Percentiles rank a stretch among this genome's conserved stretches.
phyloP scores from a whole-genome alignment of 2,113 vertebrate species.

The Falcunculus frontatus region DNA sequence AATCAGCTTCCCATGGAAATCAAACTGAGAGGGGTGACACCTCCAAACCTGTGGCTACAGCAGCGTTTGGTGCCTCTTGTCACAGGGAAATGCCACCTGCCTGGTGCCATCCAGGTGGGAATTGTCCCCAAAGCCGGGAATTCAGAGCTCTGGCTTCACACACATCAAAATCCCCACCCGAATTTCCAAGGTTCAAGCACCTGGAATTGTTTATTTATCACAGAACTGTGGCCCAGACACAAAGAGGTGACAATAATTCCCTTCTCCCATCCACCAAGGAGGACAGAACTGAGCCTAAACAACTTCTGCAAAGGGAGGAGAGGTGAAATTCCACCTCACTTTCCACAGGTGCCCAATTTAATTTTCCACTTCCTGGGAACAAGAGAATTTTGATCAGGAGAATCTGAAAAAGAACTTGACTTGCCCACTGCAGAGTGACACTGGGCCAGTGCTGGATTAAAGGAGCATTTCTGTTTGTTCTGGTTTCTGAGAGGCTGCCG shows the following conservation, averaged over 20 bases:
- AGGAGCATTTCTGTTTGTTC: not conserved
- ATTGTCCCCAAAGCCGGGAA: not conserved
- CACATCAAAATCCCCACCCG: not conserved
- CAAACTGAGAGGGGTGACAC: not conserved
- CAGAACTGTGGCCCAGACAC: not conserved
- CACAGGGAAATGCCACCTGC: not conserved
- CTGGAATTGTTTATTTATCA: not conserved
- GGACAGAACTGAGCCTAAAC: not conserved
- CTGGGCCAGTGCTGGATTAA: not conserved
- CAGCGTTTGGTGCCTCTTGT: not conserved
- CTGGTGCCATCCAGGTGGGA: not conserved
- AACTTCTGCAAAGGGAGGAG: not conserved
- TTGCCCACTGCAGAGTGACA: not conserved
- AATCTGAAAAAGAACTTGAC: not conserved
- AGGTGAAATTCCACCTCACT: not conserved
- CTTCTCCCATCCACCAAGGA: not conserved
- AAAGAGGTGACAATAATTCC: not conserved
- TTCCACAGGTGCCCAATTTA: not conserved
- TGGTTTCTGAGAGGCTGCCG: not conserved
- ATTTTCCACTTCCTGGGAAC: not conserved
- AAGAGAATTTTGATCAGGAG: not conserved
- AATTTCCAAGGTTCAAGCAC: not conserved
- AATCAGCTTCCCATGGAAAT: constrained; percentile 42
- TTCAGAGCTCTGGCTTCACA: not conserved
- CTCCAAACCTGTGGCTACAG: not conserved